Percentiles rank a stretch among this genome's conserved stretches.
phyloP scores from a whole-genome alignment of 2,797 vertebrate species.

The Corythornis leucogaster region DNA sequence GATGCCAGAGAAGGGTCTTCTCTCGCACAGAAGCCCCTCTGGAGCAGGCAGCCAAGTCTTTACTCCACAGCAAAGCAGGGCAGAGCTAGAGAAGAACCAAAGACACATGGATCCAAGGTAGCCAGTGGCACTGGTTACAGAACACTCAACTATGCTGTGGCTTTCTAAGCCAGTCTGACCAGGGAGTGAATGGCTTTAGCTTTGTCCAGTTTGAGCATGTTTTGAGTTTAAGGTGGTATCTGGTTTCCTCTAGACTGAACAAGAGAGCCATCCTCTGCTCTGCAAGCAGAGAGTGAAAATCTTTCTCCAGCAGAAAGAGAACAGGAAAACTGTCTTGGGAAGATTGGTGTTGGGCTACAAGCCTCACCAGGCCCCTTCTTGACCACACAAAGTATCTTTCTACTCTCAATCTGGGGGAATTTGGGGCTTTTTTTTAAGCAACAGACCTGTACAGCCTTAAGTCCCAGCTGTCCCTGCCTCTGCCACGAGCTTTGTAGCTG shows the following conservation, averaged over 20 bases:
- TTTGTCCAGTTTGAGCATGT: background rate
- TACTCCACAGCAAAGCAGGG: background rate
- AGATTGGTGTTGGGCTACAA: background rate
- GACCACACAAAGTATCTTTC: background rate
- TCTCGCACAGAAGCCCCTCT: background rate
- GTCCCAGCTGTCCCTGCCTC: slow-evolving; percentile 8
- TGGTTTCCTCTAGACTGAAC: background rate
- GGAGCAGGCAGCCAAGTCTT: background rate
- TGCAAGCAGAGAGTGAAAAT: background rate
- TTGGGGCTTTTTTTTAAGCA: background rate
- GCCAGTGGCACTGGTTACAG: background rate
- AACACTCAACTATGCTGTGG: background rate
- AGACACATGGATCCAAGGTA: background rate
- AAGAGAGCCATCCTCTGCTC: background rate
- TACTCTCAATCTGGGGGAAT: background rate
- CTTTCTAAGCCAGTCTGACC: background rate
- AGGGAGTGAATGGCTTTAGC: background rate
- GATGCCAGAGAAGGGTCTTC: background rate
- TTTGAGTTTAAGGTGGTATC: background rate
- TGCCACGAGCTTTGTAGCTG: background rate
- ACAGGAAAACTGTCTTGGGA: background rate
- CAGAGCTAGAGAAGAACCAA: background rate
- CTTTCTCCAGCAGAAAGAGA: background rate
- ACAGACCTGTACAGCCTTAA: background rate
- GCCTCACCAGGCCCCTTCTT: background rate